Conservation (phyloP, 2,888 invertebrate species). For the Tortrix viridana region DNA sequence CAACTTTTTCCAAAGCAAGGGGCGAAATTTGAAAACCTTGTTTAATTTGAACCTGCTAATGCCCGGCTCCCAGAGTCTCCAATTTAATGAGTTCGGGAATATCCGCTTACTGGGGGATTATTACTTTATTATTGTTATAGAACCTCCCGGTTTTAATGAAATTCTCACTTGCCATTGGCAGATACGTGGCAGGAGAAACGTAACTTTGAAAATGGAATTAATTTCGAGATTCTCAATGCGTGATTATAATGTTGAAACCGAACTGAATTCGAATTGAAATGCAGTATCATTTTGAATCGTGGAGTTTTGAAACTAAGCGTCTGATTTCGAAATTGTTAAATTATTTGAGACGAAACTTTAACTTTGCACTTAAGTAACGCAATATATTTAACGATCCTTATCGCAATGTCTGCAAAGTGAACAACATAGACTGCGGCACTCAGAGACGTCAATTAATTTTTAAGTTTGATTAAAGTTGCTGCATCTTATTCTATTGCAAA, state of each 20-base stretch:
- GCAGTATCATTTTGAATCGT: background rate
- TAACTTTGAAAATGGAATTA: constrained; percentile 17
- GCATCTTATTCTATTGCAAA: no score
- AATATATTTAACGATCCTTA: no score
- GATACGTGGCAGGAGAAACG: constrained; percentile 7
- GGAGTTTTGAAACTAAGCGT: background rate
- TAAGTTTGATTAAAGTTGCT: no score
- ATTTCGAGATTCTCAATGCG: constrained; percentile 16
- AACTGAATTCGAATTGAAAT: constrained; percentile 2
- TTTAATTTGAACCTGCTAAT: constrained; percentile 30
- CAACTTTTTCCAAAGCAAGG: background rate
- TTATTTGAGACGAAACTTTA: background rate
- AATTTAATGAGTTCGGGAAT: constrained; percentile 59
- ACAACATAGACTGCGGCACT: no score
- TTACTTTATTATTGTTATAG: constrained; percentile 51
- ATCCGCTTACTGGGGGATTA: constrained; percentile 58
- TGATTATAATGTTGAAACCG: constrained; percentile 3
- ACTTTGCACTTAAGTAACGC: no score
- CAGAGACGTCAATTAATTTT: no score
- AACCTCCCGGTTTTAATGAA: constrained; percentile 52
- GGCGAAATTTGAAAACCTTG: constrained; percentile 20
- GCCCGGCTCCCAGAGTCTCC: constrained; percentile 40
- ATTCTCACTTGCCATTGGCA: constrained; percentile 40
- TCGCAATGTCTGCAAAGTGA: no score
- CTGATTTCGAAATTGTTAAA: background rate